Conservation (phyloP, 37 sponge, comb jelly and placozoan genomes). For the Chondrilla cf. caribensis region DNA sequence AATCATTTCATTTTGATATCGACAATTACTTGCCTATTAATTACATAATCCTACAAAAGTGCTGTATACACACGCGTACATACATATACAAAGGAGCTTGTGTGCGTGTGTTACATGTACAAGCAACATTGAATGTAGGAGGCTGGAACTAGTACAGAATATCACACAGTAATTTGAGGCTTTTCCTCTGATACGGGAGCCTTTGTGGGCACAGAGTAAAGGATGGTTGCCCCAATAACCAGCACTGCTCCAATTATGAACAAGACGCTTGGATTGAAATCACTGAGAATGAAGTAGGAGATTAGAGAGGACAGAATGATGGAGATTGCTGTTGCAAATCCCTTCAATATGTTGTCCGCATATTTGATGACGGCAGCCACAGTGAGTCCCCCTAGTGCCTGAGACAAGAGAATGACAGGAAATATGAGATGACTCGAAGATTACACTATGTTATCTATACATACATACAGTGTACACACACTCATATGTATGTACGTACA, state of each 20-base stretch:
- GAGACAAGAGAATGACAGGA: not conserved
- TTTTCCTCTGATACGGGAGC: no score
- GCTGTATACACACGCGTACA: no score
- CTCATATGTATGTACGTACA: no score
- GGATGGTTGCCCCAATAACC: conserved; percentile 58
- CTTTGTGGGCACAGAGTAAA: conserved; percentile 46
- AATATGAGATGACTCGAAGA: not conserved
- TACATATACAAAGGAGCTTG: no score
- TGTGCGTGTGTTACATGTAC: no score
- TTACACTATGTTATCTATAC: not conserved
- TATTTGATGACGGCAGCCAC: conserved; percentile 94
- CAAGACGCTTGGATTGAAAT: conserved; percentile 54
- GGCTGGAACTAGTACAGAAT: no score
- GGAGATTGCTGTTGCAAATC: conserved; percentile 92
- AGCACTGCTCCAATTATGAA: conserved; percentile 60
- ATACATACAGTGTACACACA: no score
- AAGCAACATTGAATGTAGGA: no score
- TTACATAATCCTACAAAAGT: no score
- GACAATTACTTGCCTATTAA: no score
- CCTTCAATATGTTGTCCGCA: conserved; percentile 98
- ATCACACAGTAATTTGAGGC: no score
- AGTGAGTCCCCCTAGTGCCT: conserved; percentile 93
- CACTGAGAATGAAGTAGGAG: conserved; percentile 77
- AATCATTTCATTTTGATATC: no score
- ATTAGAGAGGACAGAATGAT: conserved; percentile 86